Evolutionary conservation across 2,113 vertebrate genomes (phyloP).

Genomic region (Corythornis vintsioides): DNA sequence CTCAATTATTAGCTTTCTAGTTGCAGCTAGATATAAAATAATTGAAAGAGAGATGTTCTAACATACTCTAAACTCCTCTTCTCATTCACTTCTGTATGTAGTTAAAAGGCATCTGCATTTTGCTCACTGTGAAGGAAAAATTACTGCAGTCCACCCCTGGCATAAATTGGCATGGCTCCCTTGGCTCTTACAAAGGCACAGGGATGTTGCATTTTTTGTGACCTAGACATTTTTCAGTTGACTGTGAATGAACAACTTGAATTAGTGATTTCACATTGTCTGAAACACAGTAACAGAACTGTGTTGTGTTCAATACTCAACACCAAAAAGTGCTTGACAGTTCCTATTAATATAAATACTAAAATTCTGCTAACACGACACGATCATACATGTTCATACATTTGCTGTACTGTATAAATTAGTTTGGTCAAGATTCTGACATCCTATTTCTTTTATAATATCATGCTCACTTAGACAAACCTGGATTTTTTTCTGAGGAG

Average conservation of each 20-base stretch:
- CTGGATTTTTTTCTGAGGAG: not conserved
- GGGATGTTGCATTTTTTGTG: not conserved
- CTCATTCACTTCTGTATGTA: not conserved
- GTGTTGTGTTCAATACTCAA: not conserved
- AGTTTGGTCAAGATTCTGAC: not conserved
- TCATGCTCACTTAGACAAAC: accelerated
- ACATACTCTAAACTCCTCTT: not conserved
- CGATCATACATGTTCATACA: not conserved
- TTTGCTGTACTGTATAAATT: not conserved
- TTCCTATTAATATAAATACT: not conserved
- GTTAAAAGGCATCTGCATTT: not conserved
- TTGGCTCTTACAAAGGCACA: not conserved
- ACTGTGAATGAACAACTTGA: not conserved
- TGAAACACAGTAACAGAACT: not conserved
- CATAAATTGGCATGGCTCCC: not conserved
- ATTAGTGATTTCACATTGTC: not conserved
- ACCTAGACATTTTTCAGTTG: not conserved
- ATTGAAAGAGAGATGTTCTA: not conserved
- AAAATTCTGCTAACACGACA: not conserved
- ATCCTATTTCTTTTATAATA: not conserved
- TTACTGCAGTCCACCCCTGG: accelerated
- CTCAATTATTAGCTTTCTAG: not conserved
- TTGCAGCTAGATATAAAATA: not conserved
- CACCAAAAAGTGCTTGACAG: not conserved
- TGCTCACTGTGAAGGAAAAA: not conserved